Evolutionary conservation across 2,113 vertebrate genomes (phyloP), one percentile per base, ranked within the genome.

Genomic region (Nibea coibor): DNA sequence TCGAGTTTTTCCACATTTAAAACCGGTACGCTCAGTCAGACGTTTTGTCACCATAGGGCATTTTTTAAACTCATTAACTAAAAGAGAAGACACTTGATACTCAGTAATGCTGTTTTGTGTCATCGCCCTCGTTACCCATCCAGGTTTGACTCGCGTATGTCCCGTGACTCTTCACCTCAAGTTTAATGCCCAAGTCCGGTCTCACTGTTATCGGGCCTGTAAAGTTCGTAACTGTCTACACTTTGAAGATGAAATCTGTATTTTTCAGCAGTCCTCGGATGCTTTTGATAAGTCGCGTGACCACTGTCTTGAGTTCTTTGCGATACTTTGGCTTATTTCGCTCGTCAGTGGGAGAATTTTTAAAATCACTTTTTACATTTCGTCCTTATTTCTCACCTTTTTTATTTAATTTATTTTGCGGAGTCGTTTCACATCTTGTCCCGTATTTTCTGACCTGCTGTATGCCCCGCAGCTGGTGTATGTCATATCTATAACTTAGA

Each of bases 261-360:
- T 47, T 84, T 77, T 61, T 47, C 4, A 28, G 43, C 53, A 78
- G 51, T 4, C 22, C 8, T 20, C 4, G 4, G 39, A 68, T 28
- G 39, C 28, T 75, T 86, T 70, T 82, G 45, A 80, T 68, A 62
- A 47, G 39, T 45, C 22, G 14, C 19, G 42, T 42, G 78, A 80
- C 61, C 48, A 78, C 57, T 69, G 75, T 43, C 17, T 31, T 72
- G 42, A 61, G 22, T 26, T 58, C 24, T 63, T 22, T 53, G 53
- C 58, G 4, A 72, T 63, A 8, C 10, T 19, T 66, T 63, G 78
- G n/a, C 56, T 63, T 10, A 39, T 79, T 77, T 77, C 68, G 65
- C 57, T 70, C 4, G 58, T 77, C n/a, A 0, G 20, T 77, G 26
- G 50, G 54, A 65, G 8, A 47, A 9, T 68, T 75, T 75, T 68